Evolutionary conservation across 2,113 vertebrate genomes (phyloP), one percentile per base, ranked within the genome.

Genomic region (Nesospiza acunhae): DNA sequence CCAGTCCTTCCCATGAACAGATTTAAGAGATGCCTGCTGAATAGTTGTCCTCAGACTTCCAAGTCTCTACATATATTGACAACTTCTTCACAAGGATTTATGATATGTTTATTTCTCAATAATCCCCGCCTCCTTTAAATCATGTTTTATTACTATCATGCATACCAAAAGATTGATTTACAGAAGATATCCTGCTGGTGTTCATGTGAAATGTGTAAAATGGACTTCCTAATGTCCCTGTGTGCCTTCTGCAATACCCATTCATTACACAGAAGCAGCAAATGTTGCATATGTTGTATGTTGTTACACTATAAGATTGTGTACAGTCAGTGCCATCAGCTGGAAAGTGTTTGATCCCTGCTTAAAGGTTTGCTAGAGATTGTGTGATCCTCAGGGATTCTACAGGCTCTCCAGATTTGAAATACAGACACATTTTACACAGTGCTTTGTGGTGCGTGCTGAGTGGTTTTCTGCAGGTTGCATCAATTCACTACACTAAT

Each of bases 401-500:
- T 83, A 27, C 23, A 77, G 69, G n/a, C 44, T 87, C 8, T 0
- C 53, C 84, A 80, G 59, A 58, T 80, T 39, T 90, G 70, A 87
- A 69, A 74, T 67, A 52, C 13, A 21, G 31, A 37, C 28, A 46
- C 19, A 15, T 87, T 94, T 92, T 80, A 63, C 17, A 30, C 24
- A 87, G 26, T 39, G 49, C n/a, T 64, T 78, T 87, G 69, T 68
- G 62, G 42, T 69, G 35, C 33, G 52, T 85, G 33, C 55, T 91
- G 56, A 80, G 91, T 37, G 31, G 37, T 93, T 95, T 96, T 81
- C 68, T 4, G 5, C 60, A 66, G 33, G 31, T 62, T 89, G 55
- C 70, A 81, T 90, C 70, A 93, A 89, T 94, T 86, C 84, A 91
- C 76, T 59, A 56, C 50, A 76, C 58, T 77, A 79, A 94, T 91